These are phyloP conservation scores for Xiphophorus birchmanni DNA, from an alignment of 2,797 vertebrate species.

Conservation along the genomic window DNA sequence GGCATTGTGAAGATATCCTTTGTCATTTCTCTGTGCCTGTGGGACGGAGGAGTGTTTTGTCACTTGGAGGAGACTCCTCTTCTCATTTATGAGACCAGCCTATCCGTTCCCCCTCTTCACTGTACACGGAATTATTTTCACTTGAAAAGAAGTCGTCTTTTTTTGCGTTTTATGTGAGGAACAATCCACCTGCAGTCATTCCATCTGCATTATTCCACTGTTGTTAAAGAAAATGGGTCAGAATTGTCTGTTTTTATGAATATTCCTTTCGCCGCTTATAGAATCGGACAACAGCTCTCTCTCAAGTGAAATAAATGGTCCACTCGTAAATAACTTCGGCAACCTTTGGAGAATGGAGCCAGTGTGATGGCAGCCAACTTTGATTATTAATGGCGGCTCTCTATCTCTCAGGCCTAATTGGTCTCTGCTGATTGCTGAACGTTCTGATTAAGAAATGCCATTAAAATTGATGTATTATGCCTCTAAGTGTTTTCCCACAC, in stretches of 20 bases:
- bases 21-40: constrained; percentile 46
- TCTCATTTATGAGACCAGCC: constrained; percentile 37
- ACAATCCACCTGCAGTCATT: constrained; percentile 5
- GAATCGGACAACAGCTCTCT: constrained; percentile 17
- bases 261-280: not conserved
- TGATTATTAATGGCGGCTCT: constrained; percentile 78
- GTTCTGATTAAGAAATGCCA: constrained; percentile 82
- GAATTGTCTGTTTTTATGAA: constrained; percentile 2
- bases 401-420: constrained; percentile 81
- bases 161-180: constrained; percentile 31
- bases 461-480: constrained; percentile 80
- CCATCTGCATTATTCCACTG: constrained; percentile 25
- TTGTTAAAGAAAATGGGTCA: constrained; percentile 5
- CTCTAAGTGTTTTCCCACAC: constrained; percentile 73
- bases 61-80: constrained; percentile 46
- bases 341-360: constrained; percentile 50
- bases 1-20: constrained; percentile 58
- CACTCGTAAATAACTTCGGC: constrained; percentile 46
- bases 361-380: constrained; percentile 59
- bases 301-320: constrained; percentile 32
- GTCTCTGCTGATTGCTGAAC: constrained; percentile 80
- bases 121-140: constrained; percentile 33
- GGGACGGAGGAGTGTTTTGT: constrained; percentile 47
- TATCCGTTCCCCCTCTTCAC: constrained; percentile 21
- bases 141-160: constrained; percentile 34